phyloP scores from a whole-genome alignment of 2,797 vertebrate genomes.

The Pseudochirops cupreus region DNA sequence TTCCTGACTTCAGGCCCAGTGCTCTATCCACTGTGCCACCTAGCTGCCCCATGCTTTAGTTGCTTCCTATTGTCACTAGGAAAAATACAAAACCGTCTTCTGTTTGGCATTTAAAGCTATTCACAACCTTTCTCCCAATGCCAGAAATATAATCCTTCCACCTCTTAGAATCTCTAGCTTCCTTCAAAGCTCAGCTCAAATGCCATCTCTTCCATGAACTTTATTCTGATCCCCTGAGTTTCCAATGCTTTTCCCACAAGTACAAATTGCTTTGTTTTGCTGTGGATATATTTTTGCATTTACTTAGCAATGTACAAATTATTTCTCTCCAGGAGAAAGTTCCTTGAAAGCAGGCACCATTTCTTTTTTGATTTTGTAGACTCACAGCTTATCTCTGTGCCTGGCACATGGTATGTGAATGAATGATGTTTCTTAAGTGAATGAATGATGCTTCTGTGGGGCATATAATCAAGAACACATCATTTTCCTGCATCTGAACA shows the following conservation, averaged over 20 bases:
- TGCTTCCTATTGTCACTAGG: neutral
- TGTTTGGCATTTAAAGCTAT: neutral
- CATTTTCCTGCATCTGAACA: slow-evolving; percentile 3
- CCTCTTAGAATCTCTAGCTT: neutral
- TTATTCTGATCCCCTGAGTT: neutral
- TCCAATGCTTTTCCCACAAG: neutral
- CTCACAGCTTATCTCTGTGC: neutral
- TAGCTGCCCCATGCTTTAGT: neutral
- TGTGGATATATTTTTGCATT: neutral
- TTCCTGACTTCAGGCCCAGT: neutral
- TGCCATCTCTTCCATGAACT: neutral
- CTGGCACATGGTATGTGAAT: neutral
- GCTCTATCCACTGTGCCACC: neutral
- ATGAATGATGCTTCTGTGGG: rapidly evolving
- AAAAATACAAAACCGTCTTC: neutral
- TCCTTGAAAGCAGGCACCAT: neutral
- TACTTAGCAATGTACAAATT: neutral
- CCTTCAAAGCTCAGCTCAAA: neutral
- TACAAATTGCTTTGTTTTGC: neutral
- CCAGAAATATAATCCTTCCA: neutral
- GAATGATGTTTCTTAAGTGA: slow-evolving; percentile 18
- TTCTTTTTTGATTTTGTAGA: neutral
- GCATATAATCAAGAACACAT: neutral
- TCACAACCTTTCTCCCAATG: neutral
- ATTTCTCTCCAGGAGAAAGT: neutral